Conservation (phyloP, 2,113 vertebrate species). For the Syrmaticus mikado region DNA sequence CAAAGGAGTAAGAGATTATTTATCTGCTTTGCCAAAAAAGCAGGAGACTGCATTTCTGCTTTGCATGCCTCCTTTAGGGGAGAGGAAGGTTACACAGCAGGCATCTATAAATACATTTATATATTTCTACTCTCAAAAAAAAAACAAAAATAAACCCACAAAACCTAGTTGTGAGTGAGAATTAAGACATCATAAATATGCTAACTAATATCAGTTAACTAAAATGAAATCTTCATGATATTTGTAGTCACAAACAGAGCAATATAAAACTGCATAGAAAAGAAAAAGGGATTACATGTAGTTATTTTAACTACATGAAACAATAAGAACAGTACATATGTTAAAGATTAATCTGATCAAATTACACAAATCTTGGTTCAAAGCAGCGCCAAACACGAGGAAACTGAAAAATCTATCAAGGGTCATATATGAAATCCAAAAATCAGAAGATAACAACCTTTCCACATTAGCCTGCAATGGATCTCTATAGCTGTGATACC, state of each 20-base stretch:
- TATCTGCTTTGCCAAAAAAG: not conserved
- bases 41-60: not conserved
- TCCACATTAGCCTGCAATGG: not conserved
- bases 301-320: not conserved
- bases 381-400: conserved; percentile 9
- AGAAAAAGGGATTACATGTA: not conserved
- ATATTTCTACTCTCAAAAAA: not conserved
- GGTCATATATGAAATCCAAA: not conserved
- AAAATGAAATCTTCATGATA: conserved; percentile 1
- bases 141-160: not conserved
- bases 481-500: not conserved
- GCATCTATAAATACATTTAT: not conserved
- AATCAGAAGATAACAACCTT: not conserved
- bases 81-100: not conserved
- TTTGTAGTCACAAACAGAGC: not conserved
- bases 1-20: fast-evolving
- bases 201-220: not conserved
- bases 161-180: not conserved
- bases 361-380: conserved; percentile 12
- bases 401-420: conserved; percentile 21
- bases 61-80: not conserved
- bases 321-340: conserved; percentile 27
- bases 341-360: conserved; percentile 55
- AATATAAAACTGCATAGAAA: not conserved
- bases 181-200: not conserved